These are phyloP conservation scores for Branchellion lobata DNA, from an alignment of 2,888 invertebrate species.

Conservation along the genomic window DNA sequence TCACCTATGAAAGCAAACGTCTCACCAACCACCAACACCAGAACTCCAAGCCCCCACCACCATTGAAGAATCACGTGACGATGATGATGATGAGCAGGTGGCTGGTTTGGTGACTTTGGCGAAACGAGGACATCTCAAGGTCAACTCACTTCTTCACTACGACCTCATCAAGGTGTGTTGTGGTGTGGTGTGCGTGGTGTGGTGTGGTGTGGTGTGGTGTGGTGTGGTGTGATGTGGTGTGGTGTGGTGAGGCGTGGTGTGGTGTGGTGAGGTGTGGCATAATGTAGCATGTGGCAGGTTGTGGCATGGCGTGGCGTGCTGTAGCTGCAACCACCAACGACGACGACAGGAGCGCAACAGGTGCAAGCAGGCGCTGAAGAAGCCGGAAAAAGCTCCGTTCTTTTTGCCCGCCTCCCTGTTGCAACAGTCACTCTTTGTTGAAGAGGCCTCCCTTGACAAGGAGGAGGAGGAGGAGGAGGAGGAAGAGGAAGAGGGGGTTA, in stretches of 20 bases:
- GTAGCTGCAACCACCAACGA: too few species aligned
- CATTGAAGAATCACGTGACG: too few species aligned
- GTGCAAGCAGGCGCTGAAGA: constrained; percentile 79
- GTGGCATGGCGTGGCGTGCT: too few species aligned
- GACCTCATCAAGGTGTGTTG: constrained; percentile 20
- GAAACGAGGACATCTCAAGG: constrained; percentile 25
- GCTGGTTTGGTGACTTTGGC: not conserved
- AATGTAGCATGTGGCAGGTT: too few species aligned
- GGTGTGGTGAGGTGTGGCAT: too few species aligned
- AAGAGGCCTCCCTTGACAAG: constrained; percentile 76
- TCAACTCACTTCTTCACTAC: constrained; percentile 17
- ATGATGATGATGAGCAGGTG: not conserved
- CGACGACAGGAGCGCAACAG: constrained; percentile 78
- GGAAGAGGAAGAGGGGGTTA: not conserved
- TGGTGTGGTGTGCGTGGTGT: not conserved
- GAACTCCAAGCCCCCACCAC: too few species aligned
- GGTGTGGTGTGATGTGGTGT: not conserved
- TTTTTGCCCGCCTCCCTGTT: constrained; percentile 85
- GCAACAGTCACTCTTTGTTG: constrained; percentile 62
- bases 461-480: constrained; percentile 43
- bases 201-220: not conserved
- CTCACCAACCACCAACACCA: too few species aligned
- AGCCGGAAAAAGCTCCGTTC: constrained; percentile 87
- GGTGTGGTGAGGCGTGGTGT: too few species aligned
- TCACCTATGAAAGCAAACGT: too few species aligned